These are phyloP conservation scores for Spondyliosoma cantharus DNA, from an alignment of 2,797 vertebrate species.

Conservation along the genomic window DNA sequence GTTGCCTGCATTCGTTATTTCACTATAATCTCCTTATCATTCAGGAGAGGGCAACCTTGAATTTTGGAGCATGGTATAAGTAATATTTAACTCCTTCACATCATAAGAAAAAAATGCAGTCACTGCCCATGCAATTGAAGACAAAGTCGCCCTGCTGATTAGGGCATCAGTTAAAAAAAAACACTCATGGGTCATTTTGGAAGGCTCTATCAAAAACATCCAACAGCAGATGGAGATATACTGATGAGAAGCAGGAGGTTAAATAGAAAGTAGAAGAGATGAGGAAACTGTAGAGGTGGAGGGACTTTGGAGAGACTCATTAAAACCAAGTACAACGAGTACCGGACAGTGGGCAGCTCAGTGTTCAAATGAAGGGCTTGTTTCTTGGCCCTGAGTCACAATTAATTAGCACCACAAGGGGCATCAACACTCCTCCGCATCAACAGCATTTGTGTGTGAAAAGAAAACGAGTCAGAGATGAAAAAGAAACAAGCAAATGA, in stretches of 20 bases:
- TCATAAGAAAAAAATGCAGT: conserved; percentile 32
- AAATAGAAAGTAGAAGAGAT: conserved; percentile 39
- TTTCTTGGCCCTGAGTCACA: conserved; percentile 70
- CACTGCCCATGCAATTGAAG: conserved; percentile 11
- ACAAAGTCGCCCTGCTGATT: conserved; percentile 30
- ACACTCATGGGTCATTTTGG: conserved; percentile 38
- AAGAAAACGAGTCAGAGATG: conserved; percentile 22
- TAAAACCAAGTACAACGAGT: conserved; percentile 63
- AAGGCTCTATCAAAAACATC: conserved; percentile 26
- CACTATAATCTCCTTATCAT: conserved; percentile 21
- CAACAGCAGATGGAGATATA: conserved; percentile 35
- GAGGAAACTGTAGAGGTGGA: conserved; percentile 47
- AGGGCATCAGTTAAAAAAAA: conserved; percentile 31
- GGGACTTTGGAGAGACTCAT: conserved; percentile 62
- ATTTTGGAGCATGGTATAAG: conserved; percentile 3
- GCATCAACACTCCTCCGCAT: conserved; percentile 46
- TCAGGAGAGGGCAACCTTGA: conserved; percentile 31
- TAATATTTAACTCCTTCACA: conserved; percentile 23
- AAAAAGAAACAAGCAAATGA: conserved; percentile 38
- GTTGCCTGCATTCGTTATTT: not conserved
- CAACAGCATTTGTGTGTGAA: conserved; percentile 34
- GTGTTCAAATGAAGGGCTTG: conserved; percentile 61
- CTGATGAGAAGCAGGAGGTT: conserved; percentile 17
- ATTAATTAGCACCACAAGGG: conserved; percentile 68
- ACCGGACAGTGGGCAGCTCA: conserved; percentile 62